Base-by-base conservation (phyloP, 1,140 invertebrate genomes). In the Cyphomyrmex costatus region DNA sequence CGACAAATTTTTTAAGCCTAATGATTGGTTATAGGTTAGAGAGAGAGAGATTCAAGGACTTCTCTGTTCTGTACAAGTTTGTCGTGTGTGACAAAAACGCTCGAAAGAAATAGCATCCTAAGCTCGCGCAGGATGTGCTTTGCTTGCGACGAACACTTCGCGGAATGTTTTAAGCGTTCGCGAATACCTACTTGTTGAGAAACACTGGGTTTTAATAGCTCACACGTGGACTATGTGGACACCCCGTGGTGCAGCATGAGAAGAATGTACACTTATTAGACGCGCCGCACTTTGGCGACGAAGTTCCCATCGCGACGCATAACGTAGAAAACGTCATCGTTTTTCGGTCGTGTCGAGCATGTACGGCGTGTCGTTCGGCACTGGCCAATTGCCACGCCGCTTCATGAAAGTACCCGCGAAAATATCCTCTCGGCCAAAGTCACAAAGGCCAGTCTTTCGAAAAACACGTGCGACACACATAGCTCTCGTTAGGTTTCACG, bases 351-450 rank as follows among this genome's bases (percentile, higher is more conserved):
- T 36, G 12, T 30, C 16, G 21, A 79, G 7, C 49, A 19, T 68
- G 33, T 5, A 12, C 16, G 49, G 30, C 63, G 53, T 60, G 3
- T 30, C 42, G 71, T 90, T 88, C 86, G 78, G 86, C 76, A 79
- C 83, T 90, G 89, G 89, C 89, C 71, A 21, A 88, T 90, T 90
- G 89, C 89, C 89, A 90, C 58, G 82, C 56, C 56, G 66, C 80
- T 49, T 7, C 88, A 51, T 63, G 66, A 85, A 86, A 85, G 70
- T 36, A 8, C 10, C 14, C 82, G 86, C 86, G 53, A 84, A 88
- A 88, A 90, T 90, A 90, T 88, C 89, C 77, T 86, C 86, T 90
- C 86, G 86, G 86, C 89, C 89, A 89, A 90, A 90, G 86, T 88
- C 89, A 78, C 89, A 85, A 71, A 85, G 76, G 79, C 86, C 82